Evolutionary conservation across 2,113 vertebrate species (phyloP), one percentile per base, ranked within the genome.

Genomic region (Nothobranchius kuhntae): DNA sequence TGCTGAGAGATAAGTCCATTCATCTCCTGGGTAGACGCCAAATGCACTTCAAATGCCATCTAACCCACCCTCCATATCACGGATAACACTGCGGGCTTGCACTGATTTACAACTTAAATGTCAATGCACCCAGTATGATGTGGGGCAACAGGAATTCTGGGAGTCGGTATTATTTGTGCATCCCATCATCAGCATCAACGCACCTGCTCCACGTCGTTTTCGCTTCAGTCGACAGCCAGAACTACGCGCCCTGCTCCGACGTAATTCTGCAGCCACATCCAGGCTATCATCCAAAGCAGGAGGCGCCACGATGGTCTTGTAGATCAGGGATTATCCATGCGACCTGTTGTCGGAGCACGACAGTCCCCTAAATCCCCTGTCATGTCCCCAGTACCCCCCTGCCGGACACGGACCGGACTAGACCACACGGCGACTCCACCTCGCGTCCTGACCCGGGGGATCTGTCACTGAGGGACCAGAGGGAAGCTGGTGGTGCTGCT

Each of bases 191-290:
- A 53, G 14, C n/a, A 21, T 44, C 13, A 35, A 89, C 86, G 76
- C 82, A 92, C 91, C 87, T 91, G 87, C 87, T 87, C 80, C 87
- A 75, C 75, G 78, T 85, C 65, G 59, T 60, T 53, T 55, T 58
- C 53, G 61, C 4, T 30, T 84, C 80, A 77, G 71, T 76, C 66
- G 74, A 77, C 82, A 59, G 62, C 54, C 72, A 50, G 84, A 81
- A 88, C 61, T 58, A 73, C 74, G 44, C 77, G 73, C 65, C 83
- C 77, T 55, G 53, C 70, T 72, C 69, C 77, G 52, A 67, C 71
- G 44, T 68, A 52, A 63, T 78, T 81, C 67, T 62, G 56, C 83
- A 53, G 65, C 74, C 80, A 86, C 90, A 89, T 89, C 69, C 77
- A 51, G 73, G 73, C 68, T 65, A 80, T 87, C 79, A 55, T 77